A percentile compares a stretch with the other conserved stretches of the same genome.
Conservation (phyloP, 2,113 vertebrate species). For the Cryptoleucopteryx plumbea region DNA sequence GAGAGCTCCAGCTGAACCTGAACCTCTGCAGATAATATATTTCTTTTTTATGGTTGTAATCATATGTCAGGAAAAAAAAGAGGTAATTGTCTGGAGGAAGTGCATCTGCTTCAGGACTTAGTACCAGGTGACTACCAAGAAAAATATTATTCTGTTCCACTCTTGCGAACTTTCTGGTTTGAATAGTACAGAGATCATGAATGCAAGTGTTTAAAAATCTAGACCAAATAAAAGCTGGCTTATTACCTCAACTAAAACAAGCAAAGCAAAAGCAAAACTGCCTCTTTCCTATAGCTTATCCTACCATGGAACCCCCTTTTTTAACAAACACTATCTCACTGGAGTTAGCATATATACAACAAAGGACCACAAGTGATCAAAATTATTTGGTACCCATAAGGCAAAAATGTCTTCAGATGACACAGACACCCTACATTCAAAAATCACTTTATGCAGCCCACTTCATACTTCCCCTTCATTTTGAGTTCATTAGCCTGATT, state of each 20-base stretch:
- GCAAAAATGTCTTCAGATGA: not conserved
- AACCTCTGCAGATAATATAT: not conserved
- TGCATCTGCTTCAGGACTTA: not conserved
- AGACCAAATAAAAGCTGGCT: not conserved
- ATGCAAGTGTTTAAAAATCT: not conserved
- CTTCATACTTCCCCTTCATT: not conserved
- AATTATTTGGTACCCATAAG: not conserved
- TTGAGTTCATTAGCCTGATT: not conserved
- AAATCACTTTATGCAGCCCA: not conserved
- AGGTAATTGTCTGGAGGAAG: not conserved
- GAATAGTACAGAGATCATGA: not conserved
- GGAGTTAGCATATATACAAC: not conserved
- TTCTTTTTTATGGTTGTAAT: not conserved
- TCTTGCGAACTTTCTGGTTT: not conserved
- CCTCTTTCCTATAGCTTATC: not conserved
- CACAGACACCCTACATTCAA: not conserved
- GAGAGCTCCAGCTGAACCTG: not conserved
- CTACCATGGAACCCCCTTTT: rapidly evolving
- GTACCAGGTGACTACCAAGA: not conserved
- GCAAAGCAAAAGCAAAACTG: not conserved
- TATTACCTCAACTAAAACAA: not conserved
- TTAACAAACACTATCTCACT: not conserved
- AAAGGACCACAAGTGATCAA: not conserved
- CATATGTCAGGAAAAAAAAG: not conserved
- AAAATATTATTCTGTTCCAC: not conserved